Evolutionary conservation across 1,140 invertebrate species (phyloP), one percentile per base, ranked within the genome.

Genomic region (Leptinotarsa defecta): DNA sequence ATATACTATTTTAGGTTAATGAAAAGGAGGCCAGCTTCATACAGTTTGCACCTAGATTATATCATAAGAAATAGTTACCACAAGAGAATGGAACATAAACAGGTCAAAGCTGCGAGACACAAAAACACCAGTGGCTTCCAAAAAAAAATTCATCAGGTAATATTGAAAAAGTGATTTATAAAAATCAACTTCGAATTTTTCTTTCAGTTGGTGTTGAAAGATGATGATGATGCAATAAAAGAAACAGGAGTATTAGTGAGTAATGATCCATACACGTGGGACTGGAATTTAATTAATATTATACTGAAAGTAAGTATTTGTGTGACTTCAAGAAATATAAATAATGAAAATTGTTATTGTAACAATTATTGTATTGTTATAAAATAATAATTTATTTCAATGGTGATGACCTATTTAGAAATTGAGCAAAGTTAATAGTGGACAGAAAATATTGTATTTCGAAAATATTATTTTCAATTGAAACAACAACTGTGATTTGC

Each of bases 41-140:
- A 91, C 79, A 95, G 93, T 84, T 86, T 97, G 3, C 96, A 94
- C 85, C 87, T 97, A 63, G 94, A 96, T 84, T 93, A 94, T 81
- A 89, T 96, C 63, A 80, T 86, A 67, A 81, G 80, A 63, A 82
- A 80, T 71, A 82, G 83, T 57, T 75, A 76, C 17, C 81, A 70
- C 27, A 80, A 80, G 70, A 80, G 72, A 70, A 48, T 48, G 13
- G 77, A 79, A 74, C 74, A 76, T 13, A 80, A 77, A 74, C 71
- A 77, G 5, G 75, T 76, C 4, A 78, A 71, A 62, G 64, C 48
- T 71, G 43, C 49, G 2, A 75, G 75, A 48, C 49, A 73, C 68
- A 76, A 76, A 67, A 34, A 69, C 19, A 24, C 34, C 19, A 68
- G 73, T 43, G 69, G 76, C 5, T 57, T 79, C 15, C 86, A 83